Percentiles rank a stretch among this genome's conserved stretches.
These are phyloP conservation scores for Dynastes tityus DNA, from an alignment of 2,888 invertebrate genomes.

Conservation along the genomic window DNA sequence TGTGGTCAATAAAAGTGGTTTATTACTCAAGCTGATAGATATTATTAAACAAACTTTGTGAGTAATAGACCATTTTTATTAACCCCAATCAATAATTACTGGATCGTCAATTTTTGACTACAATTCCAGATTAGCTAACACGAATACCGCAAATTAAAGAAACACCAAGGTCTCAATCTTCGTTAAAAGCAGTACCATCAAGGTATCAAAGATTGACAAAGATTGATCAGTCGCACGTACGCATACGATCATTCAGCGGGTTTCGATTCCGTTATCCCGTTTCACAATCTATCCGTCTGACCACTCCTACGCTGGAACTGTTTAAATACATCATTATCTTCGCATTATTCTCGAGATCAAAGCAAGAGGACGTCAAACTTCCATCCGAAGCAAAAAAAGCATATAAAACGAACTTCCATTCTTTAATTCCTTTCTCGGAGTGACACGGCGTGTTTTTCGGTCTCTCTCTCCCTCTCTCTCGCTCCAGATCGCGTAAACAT, in stretches of 20 bases:
- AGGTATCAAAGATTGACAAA: background rate
- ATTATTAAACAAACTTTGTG: too few species aligned
- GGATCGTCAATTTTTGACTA: too few species aligned
- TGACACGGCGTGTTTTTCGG: background rate
- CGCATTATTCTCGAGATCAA: slow-evolving; percentile 25
- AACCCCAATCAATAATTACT: too few species aligned
- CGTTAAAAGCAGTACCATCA: background rate
- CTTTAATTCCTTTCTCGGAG: background rate
- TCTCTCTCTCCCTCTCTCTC: background rate
- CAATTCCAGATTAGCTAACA: too few species aligned
- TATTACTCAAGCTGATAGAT: too few species aligned
- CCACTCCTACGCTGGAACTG: background rate
- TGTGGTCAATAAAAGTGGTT: too few species aligned
- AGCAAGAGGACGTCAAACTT: slow-evolving; percentile 24
- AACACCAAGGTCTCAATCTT: background rate
- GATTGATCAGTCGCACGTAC: background rate
- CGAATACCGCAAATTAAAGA: background rate
- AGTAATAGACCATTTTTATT: too few species aligned
- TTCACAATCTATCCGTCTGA: background rate
- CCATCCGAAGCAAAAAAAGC: slow-evolving; percentile 2
- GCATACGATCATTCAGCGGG: too few species aligned
- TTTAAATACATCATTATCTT: slow-evolving; percentile 24
- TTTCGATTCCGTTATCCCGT: background rate
- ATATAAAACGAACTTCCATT: slow-evolving; percentile 9
- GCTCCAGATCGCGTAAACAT: background rate